A percentile compares a stretch with the other conserved stretches of the same genome.
phyloP scores from a whole-genome alignment of 2,113 vertebrate species.

The Saguinus imperator region DNA sequence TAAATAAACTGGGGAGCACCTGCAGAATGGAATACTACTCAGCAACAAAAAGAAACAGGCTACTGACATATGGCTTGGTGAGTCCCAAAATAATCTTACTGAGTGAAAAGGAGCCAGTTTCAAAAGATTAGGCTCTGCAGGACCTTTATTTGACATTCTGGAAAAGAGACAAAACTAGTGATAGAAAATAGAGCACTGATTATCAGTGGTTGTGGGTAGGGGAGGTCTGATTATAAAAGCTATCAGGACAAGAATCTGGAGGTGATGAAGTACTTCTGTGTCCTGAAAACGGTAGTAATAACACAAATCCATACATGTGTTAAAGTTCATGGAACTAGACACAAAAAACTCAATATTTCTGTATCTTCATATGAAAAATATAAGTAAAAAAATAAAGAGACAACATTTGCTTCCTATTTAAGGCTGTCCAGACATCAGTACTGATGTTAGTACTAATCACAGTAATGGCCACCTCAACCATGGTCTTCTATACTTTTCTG shows the following conservation, averaged over 20 bases:
- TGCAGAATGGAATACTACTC: background rate
- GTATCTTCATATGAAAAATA: background rate
- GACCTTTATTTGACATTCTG: background rate
- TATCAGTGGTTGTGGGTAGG: background rate
- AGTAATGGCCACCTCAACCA: too few species aligned
- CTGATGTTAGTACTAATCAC: background rate
- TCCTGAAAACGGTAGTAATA: rapidly evolving
- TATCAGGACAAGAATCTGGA: background rate
- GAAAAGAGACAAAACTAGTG: background rate
- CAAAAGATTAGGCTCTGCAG: background rate
- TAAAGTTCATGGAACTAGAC: background rate
- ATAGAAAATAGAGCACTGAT: background rate
- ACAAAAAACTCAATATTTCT: background rate
- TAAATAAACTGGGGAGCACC: background rate
- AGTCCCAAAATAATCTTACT: background rate
- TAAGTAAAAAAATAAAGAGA: background rate
- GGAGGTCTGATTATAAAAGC: background rate
- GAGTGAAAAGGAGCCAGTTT: background rate
- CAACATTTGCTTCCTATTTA: background rate
- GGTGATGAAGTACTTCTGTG: rapidly evolving
- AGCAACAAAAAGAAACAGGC: background rate
- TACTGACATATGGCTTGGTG: background rate
- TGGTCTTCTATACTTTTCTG: background rate
- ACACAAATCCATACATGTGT: background rate
- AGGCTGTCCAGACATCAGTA: background rate